Conservation (phyloP, 1,140 invertebrate genomes). For the Ladona fulva region DNA sequence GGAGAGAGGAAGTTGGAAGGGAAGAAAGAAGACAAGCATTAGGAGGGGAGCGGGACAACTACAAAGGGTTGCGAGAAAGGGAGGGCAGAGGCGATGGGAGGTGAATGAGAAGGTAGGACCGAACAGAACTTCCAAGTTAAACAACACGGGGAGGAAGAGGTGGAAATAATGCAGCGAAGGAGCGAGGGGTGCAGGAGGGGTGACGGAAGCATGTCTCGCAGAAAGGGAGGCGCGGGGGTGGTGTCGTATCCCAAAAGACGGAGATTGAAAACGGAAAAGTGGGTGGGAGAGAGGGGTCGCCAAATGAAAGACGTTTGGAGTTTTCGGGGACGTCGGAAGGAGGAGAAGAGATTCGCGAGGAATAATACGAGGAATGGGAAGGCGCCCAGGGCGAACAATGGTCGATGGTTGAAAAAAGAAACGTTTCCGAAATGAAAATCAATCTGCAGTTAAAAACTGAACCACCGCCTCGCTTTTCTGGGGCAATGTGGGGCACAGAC, state of each 20-base stretch:
- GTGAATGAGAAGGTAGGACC: not conserved
- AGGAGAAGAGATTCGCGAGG: too few species aligned
- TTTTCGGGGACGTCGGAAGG: not conserved
- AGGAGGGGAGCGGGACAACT: not conserved
- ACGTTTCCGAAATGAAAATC: not conserved
- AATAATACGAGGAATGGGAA: not conserved
- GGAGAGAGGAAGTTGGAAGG: not conserved
- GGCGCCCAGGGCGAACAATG: not conserved
- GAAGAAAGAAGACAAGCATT: not conserved
- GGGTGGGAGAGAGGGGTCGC: not conserved
- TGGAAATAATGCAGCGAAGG: not conserved
- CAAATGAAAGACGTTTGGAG: not conserved
- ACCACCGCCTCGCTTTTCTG: too few species aligned
- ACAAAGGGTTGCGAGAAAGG: not conserved
- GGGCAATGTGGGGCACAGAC: too few species aligned
- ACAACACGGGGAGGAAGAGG: not conserved
- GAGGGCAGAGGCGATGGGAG: not conserved
- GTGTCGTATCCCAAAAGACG: too few species aligned
- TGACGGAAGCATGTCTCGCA: too few species aligned
- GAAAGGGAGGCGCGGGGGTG: too few species aligned
- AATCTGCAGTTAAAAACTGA: too few species aligned
- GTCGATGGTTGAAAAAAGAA: not conserved
- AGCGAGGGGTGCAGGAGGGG: not conserved
- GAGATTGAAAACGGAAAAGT: not conserved
- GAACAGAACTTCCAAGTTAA: slow-evolving; percentile 1